These are phyloP conservation scores for Diplosoma virens DNA, from an alignment of 23 tunicate species.

Conservation along the genomic window DNA sequence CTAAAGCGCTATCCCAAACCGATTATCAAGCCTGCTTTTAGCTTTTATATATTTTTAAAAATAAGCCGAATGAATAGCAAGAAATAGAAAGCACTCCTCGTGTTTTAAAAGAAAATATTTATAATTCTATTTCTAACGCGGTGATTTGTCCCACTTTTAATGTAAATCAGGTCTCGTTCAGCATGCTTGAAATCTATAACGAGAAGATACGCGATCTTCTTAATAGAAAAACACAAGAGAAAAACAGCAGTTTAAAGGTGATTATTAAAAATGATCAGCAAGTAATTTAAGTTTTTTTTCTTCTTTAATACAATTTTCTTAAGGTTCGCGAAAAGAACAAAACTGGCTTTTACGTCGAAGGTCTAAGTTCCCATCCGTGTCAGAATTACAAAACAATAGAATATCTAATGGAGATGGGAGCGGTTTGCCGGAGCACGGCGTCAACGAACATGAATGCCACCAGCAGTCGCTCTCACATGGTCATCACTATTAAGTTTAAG, in stretches of 20 bases:
- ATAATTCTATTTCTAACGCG: not conserved
- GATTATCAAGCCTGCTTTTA: too few relatives aligned
- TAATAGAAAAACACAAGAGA: not conserved
- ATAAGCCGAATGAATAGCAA: not conserved
- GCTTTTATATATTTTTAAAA: too few relatives aligned
- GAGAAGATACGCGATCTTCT: slow-evolving; percentile 69
- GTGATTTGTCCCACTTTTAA: not conserved
- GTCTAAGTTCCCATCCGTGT: slow-evolving; percentile 68
- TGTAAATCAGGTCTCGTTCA: slow-evolving; percentile 79
- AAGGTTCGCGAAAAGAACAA: slow-evolving; percentile 61
- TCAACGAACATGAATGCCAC: slow-evolving; percentile 89
- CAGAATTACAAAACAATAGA: slow-evolving; percentile 50
- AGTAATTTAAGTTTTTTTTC: too few relatives aligned
- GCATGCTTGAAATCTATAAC: slow-evolving; percentile 86
- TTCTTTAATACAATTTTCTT: too few relatives aligned
- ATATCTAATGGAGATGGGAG: slow-evolving; percentile 57
- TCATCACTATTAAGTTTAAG: slow-evolving; percentile 65
- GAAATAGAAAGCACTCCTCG: not conserved
- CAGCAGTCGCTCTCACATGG: slow-evolving; percentile 77
- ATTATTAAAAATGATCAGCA: not conserved
- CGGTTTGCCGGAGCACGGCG: slow-evolving; percentile 65
- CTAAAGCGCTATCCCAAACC: too few relatives aligned
- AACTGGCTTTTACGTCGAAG: slow-evolving; percentile 60
- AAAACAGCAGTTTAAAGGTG: not conserved
- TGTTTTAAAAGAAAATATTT: not conserved